Base-by-base conservation (phyloP, 2,113 vertebrate species). In the Proterorhinus semilunaris region DNA sequence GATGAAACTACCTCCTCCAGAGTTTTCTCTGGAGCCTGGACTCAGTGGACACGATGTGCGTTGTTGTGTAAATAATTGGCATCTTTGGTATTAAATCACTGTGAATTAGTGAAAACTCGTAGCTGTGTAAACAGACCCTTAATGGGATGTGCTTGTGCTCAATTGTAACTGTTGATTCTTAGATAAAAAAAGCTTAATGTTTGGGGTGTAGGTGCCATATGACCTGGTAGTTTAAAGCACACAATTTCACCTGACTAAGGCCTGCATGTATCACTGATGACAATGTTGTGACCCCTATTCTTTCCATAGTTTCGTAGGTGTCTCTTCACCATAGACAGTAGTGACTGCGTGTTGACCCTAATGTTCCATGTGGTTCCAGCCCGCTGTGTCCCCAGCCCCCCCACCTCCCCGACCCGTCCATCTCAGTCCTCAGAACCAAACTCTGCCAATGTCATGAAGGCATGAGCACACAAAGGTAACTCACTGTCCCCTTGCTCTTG, bases 381-480 rank as follows among this genome's bases (percentile, higher is more conserved):
- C 90, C 94, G 95, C 85, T 95, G 94, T 55, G 87, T 87, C 90
- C 93, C 93, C 81, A 96, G 94, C 72, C 92, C 94, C 91, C 93
- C 94, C 86, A 91, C 93, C 83, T 95, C 95, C 92, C 95, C 94
- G 76, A 94, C 93, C 79, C 94, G 92, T 93, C 93, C 94, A 89
- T 86, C 93, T 93, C 90, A 93, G 87, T 72, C 92, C 91, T 76
- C 93, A 88, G 92, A 94, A 83, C 82, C 93, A 88, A 95, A 94
- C 90, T 91, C 86, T 86, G 93, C 92, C 92, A 93, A 95, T 90
- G 91, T 93, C 93, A 95, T 96, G 96, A 95, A 94, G 93, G 95
- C 95, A 92, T 98, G 93, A 96, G 88, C 87, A 84, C 91, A 80
- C 59, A 75, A 47, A 96, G 94, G 97, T 98, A 94, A 98, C 96